These are phyloP conservation scores for Lichenostomus cassidix DNA, from an alignment of 2,113 vertebrate genomes.

Conservation along the genomic window DNA sequence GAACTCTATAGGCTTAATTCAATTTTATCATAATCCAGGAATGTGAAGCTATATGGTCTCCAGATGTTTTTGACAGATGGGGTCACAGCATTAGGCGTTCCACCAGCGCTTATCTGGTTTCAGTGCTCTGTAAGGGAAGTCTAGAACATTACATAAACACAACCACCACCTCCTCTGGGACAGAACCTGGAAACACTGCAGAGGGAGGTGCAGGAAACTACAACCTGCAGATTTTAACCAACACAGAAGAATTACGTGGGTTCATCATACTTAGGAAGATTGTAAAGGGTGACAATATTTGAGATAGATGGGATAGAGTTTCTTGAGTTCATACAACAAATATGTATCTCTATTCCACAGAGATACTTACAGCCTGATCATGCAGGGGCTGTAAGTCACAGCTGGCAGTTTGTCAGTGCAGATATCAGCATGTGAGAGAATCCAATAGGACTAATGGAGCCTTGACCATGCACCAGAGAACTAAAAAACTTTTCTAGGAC, in stretches of 20 bases:
- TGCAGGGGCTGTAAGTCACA: background rate
- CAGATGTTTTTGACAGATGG: conserved; percentile 29
- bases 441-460: background rate
- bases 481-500: background rate
- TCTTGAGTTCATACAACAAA: background rate
- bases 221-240: background rate
- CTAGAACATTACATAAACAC: background rate
- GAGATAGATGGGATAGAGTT: background rate
- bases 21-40: background rate
- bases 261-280: background rate
- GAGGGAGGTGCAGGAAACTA: background rate
- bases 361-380: background rate
- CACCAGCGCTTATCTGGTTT: background rate
- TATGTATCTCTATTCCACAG: background rate
- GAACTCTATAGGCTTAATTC: background rate
- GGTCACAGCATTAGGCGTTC: background rate
- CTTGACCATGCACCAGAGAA: background rate
- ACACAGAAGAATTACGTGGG: background rate
- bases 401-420: background rate
- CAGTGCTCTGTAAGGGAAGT: background rate
- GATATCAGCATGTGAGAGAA: background rate
- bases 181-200: background rate
- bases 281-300: background rate
- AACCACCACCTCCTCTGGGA: background rate
- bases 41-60: background rate